A percentile compares a stretch with the other conserved stretches of the same genome.
phyloP scores from a whole-genome alignment of 2,888 invertebrate species.

The Drosophila peninsularis region DNA sequence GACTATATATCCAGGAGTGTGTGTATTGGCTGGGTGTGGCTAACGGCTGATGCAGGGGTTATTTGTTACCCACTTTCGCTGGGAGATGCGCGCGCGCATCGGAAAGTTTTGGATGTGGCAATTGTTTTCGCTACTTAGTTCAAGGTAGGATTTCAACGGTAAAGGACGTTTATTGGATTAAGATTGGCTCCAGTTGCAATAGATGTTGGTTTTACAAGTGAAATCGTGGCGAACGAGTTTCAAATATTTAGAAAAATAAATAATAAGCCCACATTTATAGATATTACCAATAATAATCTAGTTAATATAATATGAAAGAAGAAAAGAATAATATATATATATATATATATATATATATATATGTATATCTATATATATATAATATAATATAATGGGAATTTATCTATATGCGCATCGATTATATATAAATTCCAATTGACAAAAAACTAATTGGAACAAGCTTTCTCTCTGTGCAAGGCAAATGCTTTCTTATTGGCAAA shows the following conservation, averaged over 20 bases:
- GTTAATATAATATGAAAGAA: no score
- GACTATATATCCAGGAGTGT: neutral
- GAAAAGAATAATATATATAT: neutral
- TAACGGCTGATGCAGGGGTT: constrained; percentile 31
- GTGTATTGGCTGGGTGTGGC: constrained; percentile 63
- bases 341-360: neutral
- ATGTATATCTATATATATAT: neutral
- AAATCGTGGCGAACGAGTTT: neutral
- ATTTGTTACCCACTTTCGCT: constrained; percentile 16
- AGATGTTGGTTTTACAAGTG: constrained; percentile 1
- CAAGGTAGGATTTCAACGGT: constrained; percentile 56
- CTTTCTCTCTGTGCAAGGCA: neutral
- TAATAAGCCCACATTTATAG: no score
- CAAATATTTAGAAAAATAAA: no score
- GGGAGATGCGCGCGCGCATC: constrained; percentile 49
- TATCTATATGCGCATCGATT: neutral
- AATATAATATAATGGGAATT: no score
- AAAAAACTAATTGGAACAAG: neutral
- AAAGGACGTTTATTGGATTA: constrained; percentile 57
- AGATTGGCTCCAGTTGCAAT: constrained; percentile 34
- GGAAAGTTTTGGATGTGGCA: constrained; percentile 25
- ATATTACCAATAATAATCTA: no score
- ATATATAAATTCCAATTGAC: neutral
- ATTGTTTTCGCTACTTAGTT: constrained; percentile 57
- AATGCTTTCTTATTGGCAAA: neutral